Evolutionary conservation across 2,797 vertebrate species (phyloP).

Genomic region (Otus scops): DNA sequence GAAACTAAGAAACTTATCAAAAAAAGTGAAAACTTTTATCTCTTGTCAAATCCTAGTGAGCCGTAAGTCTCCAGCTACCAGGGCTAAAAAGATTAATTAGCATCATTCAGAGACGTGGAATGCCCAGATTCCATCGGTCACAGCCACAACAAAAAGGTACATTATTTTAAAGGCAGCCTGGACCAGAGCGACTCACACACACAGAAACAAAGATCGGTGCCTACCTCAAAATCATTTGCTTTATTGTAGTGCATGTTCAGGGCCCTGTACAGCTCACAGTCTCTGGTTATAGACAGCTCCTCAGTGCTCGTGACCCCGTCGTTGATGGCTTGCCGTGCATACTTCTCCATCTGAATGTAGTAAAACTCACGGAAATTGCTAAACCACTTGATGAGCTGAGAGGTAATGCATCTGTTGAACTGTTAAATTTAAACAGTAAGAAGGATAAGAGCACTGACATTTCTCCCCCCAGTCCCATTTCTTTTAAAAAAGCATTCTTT

Average conservation of each 20-base stretch:
- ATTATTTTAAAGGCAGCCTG: slow-evolving; percentile 7
- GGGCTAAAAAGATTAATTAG: slow-evolving; percentile 6
- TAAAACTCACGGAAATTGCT: slow-evolving; percentile 99
- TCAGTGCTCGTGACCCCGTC: slow-evolving; percentile 92
- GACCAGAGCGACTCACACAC: background rate
- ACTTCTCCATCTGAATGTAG: slow-evolving; percentile 99
- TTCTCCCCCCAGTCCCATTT: slow-evolving; percentile 15
- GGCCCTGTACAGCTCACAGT: slow-evolving; percentile 96
- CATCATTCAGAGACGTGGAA: background rate
- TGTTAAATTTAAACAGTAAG: slow-evolving; percentile 79
- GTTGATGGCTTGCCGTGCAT: slow-evolving; percentile 95
- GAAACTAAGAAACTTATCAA: background rate
- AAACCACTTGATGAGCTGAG: slow-evolving; percentile 99
- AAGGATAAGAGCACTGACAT: slow-evolving; percentile 70
- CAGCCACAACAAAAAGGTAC: background rate
- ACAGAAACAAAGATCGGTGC: slow-evolving; percentile 61
- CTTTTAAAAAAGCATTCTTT: slow-evolving; percentile 56
- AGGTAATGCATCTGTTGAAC: slow-evolving; percentile 99
- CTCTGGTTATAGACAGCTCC: slow-evolving; percentile 93
- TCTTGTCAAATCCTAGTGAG: background rate
- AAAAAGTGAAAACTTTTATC: slow-evolving; percentile 13
- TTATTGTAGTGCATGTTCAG: slow-evolving; percentile 99
- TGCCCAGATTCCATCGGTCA: background rate
- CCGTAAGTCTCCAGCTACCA: background rate
- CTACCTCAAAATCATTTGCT: slow-evolving; percentile 99